phyloP scores from a whole-genome alignment of 2,888 invertebrate species.

The Megaustenia siamemsis region DNA sequence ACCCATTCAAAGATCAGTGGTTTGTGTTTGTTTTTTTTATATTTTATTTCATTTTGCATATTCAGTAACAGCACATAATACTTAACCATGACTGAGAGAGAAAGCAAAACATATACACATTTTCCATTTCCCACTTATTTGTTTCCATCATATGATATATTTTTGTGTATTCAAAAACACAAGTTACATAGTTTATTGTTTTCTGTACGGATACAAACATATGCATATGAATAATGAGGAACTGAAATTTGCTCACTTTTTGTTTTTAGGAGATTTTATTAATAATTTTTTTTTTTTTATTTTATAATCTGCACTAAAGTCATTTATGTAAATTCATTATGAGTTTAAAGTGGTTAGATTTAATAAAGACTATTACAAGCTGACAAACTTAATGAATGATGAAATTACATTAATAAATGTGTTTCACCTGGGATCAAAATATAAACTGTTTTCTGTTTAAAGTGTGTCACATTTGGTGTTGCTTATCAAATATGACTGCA shows the following conservation, averaged over 20 bases:
- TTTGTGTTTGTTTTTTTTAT: not conserved
- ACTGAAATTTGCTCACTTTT: constrained; percentile 30
- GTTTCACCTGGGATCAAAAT: not conserved
- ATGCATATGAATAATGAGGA: not conserved
- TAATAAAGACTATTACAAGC: not conserved
- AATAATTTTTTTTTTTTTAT: not conserved
- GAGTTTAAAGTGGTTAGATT: not conserved
- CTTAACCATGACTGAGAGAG: not conserved
- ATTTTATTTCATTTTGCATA: not conserved
- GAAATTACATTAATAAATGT: not conserved
- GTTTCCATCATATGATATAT: not conserved
- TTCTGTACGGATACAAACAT: not conserved
- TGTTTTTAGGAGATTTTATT: not conserved
- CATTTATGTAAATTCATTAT: not conserved
- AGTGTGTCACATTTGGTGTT: too few species aligned
- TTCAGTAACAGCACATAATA: not conserved
- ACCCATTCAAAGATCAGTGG: not conserved
- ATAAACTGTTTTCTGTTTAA: too few species aligned
- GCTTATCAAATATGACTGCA: too few species aligned
- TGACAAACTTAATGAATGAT: not conserved
- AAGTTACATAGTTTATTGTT: not conserved
- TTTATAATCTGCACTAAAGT: too few species aligned
- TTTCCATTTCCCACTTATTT: not conserved
- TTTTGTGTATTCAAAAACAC: not conserved
- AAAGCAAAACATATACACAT: too few species aligned